These are phyloP conservation scores for Scaptodrosophila lebanonensis DNA, from an alignment of 1,140 invertebrate genomes.

Conservation along the genomic window DNA sequence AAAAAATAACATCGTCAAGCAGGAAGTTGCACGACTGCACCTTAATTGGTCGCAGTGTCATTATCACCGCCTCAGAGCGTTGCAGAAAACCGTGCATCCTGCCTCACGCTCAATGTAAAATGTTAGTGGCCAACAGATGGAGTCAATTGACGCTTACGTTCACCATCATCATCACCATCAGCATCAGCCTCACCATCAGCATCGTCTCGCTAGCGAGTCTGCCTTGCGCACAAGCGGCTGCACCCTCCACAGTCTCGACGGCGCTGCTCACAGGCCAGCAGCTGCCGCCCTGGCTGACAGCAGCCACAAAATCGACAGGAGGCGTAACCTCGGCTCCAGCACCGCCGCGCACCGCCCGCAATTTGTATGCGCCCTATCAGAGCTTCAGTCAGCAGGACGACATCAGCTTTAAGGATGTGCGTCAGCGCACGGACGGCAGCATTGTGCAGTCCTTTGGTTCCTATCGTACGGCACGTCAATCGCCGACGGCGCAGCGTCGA, in stretches of 20 bases:
- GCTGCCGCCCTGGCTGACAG: slow-evolving; percentile 50
- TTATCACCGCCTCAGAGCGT: slow-evolving; percentile 40
- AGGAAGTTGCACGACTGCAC: slow-evolving; percentile 65
- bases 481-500: slow-evolving; percentile 43
- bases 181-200: slow-evolving; percentile 28
- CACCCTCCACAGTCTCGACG: slow-evolving; percentile 32
- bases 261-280: slow-evolving; percentile 54
- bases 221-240: slow-evolving; percentile 10
- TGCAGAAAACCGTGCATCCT: slow-evolving; percentile 28
- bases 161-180: slow-evolving; percentile 31
- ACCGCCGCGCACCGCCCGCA: slow-evolving; percentile 50
- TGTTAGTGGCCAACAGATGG: slow-evolving; percentile 74
- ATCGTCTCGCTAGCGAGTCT: slow-evolving; percentile 38
- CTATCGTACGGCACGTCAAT: slow-evolving; percentile 55
- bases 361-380: slow-evolving; percentile 70
- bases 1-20: slow-evolving; percentile 29
- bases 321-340: slow-evolving; percentile 18
- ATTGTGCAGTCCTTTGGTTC: slow-evolving; percentile 67
- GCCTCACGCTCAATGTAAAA: slow-evolving; percentile 71
- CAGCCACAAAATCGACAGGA: too few relatives aligned
- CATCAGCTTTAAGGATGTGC: slow-evolving; percentile 57
- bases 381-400: slow-evolving; percentile 66
- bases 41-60: slow-evolving; percentile 69
- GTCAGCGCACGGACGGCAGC: slow-evolving; percentile 54
- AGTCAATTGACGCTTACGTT: slow-evolving; percentile 41